Evolutionary conservation across 2,113 vertebrate genomes (phyloP).

Genomic region (Urocolius indicus): DNA sequence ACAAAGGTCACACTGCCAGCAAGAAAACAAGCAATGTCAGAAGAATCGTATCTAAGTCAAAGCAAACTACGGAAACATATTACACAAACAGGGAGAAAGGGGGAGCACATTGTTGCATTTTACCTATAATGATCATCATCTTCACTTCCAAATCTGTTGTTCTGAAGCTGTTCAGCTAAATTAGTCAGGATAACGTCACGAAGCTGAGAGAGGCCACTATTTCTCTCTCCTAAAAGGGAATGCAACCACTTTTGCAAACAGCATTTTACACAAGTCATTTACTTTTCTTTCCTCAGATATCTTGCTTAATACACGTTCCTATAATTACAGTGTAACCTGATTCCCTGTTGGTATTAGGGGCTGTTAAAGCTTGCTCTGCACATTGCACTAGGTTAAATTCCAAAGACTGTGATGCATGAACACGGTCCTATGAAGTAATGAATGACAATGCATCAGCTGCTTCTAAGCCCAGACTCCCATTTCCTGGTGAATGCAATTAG

Average conservation of each 20-base stretch:
- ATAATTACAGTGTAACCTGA: neutral
- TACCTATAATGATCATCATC: constrained; percentile 98
- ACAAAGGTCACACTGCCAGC: neutral
- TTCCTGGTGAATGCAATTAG: neutral
- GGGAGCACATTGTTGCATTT: neutral
- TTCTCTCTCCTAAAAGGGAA: constrained; percentile 87
- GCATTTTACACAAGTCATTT: neutral
- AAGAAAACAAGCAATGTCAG: neutral
- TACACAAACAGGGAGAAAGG: neutral
- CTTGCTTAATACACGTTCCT: neutral
- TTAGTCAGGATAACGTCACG: constrained; percentile 95
- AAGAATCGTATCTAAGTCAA: neutral
- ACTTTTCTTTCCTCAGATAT: neutral
- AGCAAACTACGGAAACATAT: neutral
- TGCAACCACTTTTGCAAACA: neutral
- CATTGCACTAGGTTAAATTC: neutral
- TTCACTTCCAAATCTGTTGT: constrained; percentile 96
- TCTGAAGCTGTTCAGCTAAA: constrained; percentile 93
- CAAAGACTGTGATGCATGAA: neutral
- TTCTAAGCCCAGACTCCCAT: neutral
- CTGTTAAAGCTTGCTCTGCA: neutral
- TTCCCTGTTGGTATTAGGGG: neutral
- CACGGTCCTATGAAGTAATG: neutral
- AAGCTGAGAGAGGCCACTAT: constrained; percentile 91
- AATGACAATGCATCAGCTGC: neutral